Base-by-base conservation (phyloP, 2,888 invertebrate genomes). In the Scaptomyza tumidula region DNA sequence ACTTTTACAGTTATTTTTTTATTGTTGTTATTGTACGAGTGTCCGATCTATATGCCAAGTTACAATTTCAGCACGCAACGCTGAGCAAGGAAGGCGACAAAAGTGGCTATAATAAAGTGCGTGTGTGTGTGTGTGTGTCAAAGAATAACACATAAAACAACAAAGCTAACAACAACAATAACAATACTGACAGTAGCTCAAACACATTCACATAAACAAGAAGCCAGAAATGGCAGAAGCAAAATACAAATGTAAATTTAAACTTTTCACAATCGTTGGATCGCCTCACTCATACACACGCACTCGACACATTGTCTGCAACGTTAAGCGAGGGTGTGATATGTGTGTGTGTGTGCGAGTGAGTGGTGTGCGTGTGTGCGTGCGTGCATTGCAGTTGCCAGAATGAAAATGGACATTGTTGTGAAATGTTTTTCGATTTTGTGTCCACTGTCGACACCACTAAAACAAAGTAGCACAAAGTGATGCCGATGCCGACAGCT, bases 401-500 rank as follows among this genome's bases (percentile, higher is more conserved):
- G 69, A 66, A 60, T 74, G 69, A 78, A 80, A 83, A 80, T 78
- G 86, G 86, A 88, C 84, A 87, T 80, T 86, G 86, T 88, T 84
- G 86, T 86, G 88, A 84, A 84, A 84, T 87, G 83, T 65, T 87
- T 78, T 77, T 71, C 78, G 70, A 71, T 71, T 83, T 73, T 67
- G 74, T 83, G 86, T 87, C 82, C 84, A 87, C 75, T 87, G 87
- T 80, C 71, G 87, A 87, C 83, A 83, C 76, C 82, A 76, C 75
- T 67, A 76, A 84, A 80, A 84, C 58, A 79, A 76, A 81, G 75
- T 81, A 71, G 78, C 81, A 56, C 78, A 73, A 49, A 73, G 58
- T 70, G 84, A 71, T 62, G 74, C 48, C 78, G 48, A 46, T 53
- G 58, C 67, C 48, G 55, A 24, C 60, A 44, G 78, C 68, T 72